Evolutionary conservation across 92 coral and sea anemone species (phyloP), one percentile per base, ranked within the genome.

Genomic region (Phenganax stokvisi): DNA sequence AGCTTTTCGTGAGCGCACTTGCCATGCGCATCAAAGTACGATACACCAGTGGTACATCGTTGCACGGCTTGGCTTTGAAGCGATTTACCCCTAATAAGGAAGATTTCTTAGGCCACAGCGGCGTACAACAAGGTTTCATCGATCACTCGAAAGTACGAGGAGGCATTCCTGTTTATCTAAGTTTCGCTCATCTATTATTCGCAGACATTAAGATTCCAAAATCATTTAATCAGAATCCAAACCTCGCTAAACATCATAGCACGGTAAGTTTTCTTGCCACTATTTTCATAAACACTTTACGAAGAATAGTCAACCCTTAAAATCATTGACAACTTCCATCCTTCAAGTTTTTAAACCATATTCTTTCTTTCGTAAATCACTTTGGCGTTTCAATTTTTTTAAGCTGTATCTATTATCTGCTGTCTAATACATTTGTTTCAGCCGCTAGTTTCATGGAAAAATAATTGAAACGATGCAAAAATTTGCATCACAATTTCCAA

Each of bases 131-230:
- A 30, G 98, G 98, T 31, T 53, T 92, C 69, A 76, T 94, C 77
- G 97, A 94, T 71, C 73, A 87, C 12, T 57, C 86, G 51, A 54
- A 79, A 20, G 51, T 89, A n/a, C 31, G 37, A 9, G 73, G 87
- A 7, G 47, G 47, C 47, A 72, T 89, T 3, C 94, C 97, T 12
- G n/a, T 84, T 25, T 79, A 76, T 12, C 59, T 73, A 8, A 92
- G 97, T 54, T 85, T 90, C 10, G 90, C 97, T 3, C 84, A 97
- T 57, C 89, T 90, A 16, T 85, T 94, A 17, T 58, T 90, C 71
- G 88, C 89, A 0, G 85, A 90, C 12, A 10, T n/a, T 3, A 15
- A 27, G 15, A n/a, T 44, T 15, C 73, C 88, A 20, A 73, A 66
- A 6, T 81, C 88, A 47, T 77, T 85, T 72, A 29, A 84, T 67